phyloP scores from a whole-genome alignment of 2,797 vertebrate genomes.

The Antrozous pallidus region DNA sequence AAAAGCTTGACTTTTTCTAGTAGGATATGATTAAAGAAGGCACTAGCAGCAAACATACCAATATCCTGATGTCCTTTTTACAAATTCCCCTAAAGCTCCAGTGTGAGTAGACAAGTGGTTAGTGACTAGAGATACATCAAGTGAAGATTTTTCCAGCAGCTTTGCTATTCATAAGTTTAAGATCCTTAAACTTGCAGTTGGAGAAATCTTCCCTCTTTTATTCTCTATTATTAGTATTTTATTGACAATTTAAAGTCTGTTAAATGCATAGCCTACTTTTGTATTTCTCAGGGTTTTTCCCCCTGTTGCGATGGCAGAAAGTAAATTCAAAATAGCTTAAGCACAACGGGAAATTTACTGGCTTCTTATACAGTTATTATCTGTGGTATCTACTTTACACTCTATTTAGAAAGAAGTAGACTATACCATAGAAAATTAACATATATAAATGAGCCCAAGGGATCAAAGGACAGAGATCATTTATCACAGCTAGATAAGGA shows the following conservation, averaged over 20 bases:
- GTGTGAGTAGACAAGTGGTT: background rate
- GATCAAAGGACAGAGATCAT: background rate
- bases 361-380: background rate
- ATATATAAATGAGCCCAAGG: background rate
- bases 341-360: background rate
- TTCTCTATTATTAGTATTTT: background rate
- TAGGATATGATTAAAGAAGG: background rate
- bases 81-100: background rate
- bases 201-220: background rate
- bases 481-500: background rate
- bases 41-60: background rate
- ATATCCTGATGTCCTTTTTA: background rate
- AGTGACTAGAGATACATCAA: background rate
- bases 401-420: background rate
- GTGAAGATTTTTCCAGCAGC: background rate
- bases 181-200: background rate
- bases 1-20: background rate
- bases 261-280: background rate
- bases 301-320: background rate
- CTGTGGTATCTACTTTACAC: background rate
- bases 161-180: background rate
- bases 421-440: background rate
- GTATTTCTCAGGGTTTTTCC: background rate
- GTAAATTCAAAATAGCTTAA: background rate
- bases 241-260: background rate